Evolutionary conservation across 2,113 vertebrate species (phyloP).

Genomic region (Halcyon malimbica): DNA sequence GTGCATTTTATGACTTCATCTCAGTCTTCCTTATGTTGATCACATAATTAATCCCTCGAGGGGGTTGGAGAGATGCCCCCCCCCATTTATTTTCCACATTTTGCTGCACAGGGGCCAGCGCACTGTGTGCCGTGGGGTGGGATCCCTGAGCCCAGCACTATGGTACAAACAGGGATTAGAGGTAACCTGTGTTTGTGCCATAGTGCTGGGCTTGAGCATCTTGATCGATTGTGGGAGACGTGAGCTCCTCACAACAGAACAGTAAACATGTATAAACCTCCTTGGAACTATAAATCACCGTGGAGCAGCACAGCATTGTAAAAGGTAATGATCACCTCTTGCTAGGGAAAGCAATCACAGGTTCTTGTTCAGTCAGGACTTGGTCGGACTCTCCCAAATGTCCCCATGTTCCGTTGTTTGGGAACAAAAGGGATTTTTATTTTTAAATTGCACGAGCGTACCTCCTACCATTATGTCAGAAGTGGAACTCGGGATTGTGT

Average conservation of each 20-base stretch:
- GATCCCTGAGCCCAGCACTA: background rate
- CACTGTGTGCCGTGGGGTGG: rapidly evolving
- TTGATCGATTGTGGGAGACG: rapidly evolving
- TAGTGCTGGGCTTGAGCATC: background rate
- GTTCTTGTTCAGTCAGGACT: slow-evolving; percentile 37
- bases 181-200: background rate
- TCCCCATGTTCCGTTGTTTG: background rate
- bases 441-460: background rate
- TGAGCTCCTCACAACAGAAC: background rate
- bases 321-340: background rate
- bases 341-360: background rate
- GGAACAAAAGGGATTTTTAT: slow-evolving; percentile 57
- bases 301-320: background rate
- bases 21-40: background rate
- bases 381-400: background rate
- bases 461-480: background rate
- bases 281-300: background rate
- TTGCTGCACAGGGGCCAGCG: background rate
- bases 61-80: background rate
- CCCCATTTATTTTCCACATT: background rate
- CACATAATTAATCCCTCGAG: background rate
- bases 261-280: background rate
- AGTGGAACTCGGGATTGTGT: background rate
- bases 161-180: rapidly evolving
- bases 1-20: background rate